A percentile compares a stretch with the other conserved stretches of the same genome.
Conservation (phyloP, 2,888 invertebrate genomes). For the Plagiodera versicolora region DNA sequence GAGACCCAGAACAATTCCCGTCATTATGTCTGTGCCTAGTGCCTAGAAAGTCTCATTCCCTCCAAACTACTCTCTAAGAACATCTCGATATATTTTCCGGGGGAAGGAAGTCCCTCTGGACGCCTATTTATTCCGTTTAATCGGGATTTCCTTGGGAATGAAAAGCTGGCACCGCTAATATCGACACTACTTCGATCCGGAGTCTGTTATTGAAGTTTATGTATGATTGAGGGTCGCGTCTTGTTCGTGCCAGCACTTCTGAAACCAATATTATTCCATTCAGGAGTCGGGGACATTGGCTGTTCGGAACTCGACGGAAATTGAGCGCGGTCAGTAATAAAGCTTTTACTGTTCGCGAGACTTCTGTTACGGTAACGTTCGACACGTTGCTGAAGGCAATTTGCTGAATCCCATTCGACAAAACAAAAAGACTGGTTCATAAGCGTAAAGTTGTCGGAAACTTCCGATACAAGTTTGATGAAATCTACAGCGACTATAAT, state of each 20-base stretch:
- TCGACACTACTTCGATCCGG: constrained; percentile 29
- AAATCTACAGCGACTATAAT: not conserved
- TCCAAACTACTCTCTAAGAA: not conserved
- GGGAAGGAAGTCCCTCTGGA: constrained; percentile 17
- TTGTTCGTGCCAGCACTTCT: constrained; percentile 31
- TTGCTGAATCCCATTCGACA: constrained; percentile 39
- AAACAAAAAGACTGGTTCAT: constrained; percentile 27
- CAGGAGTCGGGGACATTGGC: constrained; percentile 34
- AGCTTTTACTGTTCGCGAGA: constrained; percentile 38
- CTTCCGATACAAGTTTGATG: not conserved
- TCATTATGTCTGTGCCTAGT: not conserved
- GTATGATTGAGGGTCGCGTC: constrained; percentile 26
- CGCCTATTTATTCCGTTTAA: constrained; percentile 20
- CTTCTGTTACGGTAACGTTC: constrained; percentile 36
- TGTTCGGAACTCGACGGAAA: constrained; percentile 31
- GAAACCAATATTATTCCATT: constrained; percentile 36
- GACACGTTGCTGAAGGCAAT: constrained; percentile 40
- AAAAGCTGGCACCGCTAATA: constrained; percentile 26
- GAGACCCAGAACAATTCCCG: not conserved
- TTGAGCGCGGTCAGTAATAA: constrained; percentile 32
- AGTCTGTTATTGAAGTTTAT: constrained; percentile 30
- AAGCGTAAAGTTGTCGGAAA: not conserved
- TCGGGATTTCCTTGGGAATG: constrained; percentile 20
- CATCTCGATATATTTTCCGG: constrained; percentile 20
- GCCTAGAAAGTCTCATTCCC: not conserved